Evolutionary conservation across 2,888 invertebrate species (phyloP), one percentile per base, ranked within the genome.

Genomic region (Synergus itoensis): DNA sequence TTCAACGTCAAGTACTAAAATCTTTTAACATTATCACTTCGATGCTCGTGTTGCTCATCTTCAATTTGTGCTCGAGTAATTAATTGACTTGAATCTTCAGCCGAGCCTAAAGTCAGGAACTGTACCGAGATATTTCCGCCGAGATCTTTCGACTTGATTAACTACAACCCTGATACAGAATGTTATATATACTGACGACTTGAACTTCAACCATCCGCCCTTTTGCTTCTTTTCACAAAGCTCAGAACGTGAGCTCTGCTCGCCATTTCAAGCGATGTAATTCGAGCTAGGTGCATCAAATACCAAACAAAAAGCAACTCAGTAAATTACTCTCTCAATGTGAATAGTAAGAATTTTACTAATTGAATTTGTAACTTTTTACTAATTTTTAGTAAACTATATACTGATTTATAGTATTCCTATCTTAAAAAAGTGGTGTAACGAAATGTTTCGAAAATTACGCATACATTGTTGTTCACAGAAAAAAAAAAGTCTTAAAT

Each of bases 51-150:
- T 53, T 73, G 73, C 53, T 73, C 73, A 73, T 73, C 73, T 73
- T 73, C 53, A 73, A 73, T 73, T 73, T 73, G 73, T 73, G 73
- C 73, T 73, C 40, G 40, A 73, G 73, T 73, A 73, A 73, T 73
- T 73, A 73, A 73, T 73, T 73, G 73, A 73, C 73, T 73, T 53
- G 28, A 45, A 48, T 12, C 48, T 62, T 53, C 4, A 48, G 48
- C 73, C 48, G n/a, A 48, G 53, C 53, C 12, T 53, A 57, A 73
- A 57, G 73, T 57, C 53, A 40, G 53, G 36, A 73, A 73, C 53
- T 73, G 53, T 53, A 53, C 53, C 73, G 40, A 53, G 73, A 36
- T 73, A 48, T 73, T 73, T 73, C 73, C 40, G 40, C 12, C n/a
- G 18, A 73, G 73, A 73, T 73, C 4, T 73, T 73, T 73, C 73